A percentile compares a stretch with the other conserved stretches of the same genome.
Evolutionary conservation across 2,113 vertebrate genomes (phyloP).

Genomic region (Rhizomys pruinosus): DNA sequence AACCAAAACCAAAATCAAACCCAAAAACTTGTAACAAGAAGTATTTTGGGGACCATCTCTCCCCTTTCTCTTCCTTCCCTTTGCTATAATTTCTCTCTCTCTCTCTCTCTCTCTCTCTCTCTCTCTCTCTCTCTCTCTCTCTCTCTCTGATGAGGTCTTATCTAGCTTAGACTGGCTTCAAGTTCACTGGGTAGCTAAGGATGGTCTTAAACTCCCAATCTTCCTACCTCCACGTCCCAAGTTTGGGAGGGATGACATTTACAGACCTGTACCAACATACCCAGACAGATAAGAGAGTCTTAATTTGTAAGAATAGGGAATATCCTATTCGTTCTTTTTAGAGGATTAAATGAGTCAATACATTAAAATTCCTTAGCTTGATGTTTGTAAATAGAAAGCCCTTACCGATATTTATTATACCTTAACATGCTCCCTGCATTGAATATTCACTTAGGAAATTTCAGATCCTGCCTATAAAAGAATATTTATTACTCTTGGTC

Average conservation of each 20-base stretch:
- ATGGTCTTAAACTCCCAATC: background rate
- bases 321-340: slow-evolving; percentile 47
- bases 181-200: background rate
- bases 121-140: background rate
- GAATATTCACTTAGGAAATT: slow-evolving; percentile 45
- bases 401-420: slow-evolving; percentile 30
- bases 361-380: slow-evolving; percentile 18
- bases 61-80: fast-evolving
- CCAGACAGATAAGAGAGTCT: background rate
- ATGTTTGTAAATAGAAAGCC: slow-evolving; percentile 35
- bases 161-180: background rate
- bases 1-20: too few species aligned
- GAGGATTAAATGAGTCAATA: slow-evolving; percentile 52
- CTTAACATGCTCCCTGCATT: background rate
- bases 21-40: background rate
- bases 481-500: background rate
- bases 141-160: background rate
- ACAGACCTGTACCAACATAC: background rate
- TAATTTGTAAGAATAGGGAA: slow-evolving; percentile 30
- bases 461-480: background rate
- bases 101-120: background rate
- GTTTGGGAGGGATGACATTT: background rate
- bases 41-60: background rate
- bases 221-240: background rate
- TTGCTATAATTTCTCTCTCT: fast-evolving